phyloP scores from a whole-genome alignment of 1,140 invertebrate species.

The Cherax destructor region DNA sequence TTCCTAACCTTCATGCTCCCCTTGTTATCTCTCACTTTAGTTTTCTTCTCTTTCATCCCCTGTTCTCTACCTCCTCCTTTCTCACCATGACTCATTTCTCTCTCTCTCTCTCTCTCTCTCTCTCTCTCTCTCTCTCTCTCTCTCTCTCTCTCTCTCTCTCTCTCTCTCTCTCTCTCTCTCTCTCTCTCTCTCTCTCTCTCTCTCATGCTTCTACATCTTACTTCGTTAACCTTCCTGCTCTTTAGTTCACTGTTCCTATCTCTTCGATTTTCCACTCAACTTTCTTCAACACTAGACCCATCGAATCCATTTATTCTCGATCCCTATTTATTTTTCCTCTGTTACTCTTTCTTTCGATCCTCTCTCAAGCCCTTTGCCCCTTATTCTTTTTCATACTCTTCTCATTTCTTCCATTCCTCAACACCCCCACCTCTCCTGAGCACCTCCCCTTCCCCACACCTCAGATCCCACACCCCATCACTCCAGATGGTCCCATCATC shows the following conservation, averaged over 20 bases:
- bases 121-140: conserved; percentile 18
- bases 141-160: neutral
- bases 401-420: neutral
- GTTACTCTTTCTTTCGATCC: neutral
- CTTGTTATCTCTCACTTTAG: neutral
- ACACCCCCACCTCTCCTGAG: neutral
- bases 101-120: neutral
- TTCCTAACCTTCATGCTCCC: too few relatives aligned
- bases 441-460: neutral
- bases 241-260: neutral
- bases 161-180: neutral
- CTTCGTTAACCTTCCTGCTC: neutral
- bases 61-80: too few relatives aligned
- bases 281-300: neutral
- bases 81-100: neutral
- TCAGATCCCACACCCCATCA: neutral
- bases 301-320: neutral
- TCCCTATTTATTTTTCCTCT: neutral
- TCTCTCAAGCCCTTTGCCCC: neutral
- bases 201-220: neutral
- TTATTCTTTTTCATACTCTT: neutral
- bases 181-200: neutral
- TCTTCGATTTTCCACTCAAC: neutral
- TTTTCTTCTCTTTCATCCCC: neutral
- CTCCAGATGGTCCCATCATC: neutral